Percentiles rank a stretch among this genome's conserved stretches.
phyloP scores from a whole-genome alignment of 2,888 invertebrate genomes.

The Lasioglossum leucozonium region DNA sequence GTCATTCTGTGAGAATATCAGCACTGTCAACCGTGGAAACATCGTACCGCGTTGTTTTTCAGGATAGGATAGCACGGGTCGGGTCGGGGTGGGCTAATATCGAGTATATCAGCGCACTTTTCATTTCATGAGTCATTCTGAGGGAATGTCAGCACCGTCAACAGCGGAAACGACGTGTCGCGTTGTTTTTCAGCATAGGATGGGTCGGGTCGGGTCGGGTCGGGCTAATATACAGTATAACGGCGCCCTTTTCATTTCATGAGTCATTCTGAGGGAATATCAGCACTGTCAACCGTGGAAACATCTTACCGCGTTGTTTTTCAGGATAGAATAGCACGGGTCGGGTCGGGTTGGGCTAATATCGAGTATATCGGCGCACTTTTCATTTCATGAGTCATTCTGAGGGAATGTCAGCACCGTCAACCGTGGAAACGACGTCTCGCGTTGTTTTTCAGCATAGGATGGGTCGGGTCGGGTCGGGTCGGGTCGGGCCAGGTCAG shows the following conservation, averaged over 20 bases:
- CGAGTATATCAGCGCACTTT: not conserved
- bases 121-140: not conserved
- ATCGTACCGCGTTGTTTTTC: not conserved
- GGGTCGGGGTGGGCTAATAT: not conserved
- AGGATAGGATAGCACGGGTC: not conserved
- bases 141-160: not conserved
- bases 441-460: not conserved
- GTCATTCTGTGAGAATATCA: not conserved
- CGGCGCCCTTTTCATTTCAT: not conserved
- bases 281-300: not conserved
- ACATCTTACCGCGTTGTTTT: not conserved
- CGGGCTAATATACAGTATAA: not conserved
- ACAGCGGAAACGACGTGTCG: not conserved
- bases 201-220: not conserved
- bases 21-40: not conserved
- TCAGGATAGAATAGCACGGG: not conserved
- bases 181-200: not conserved
- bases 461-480: too few species aligned
- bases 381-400: not conserved
- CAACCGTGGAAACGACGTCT: not conserved
- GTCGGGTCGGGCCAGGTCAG: rapidly evolving
- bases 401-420: not conserved
- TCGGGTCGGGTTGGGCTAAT: not conserved
- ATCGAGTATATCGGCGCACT: not conserved
- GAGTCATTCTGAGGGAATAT: not conserved